Evolutionary conservation across 2,113 vertebrate genomes (phyloP).

Genomic region (Syngnathoides biaculeatus): DNA sequence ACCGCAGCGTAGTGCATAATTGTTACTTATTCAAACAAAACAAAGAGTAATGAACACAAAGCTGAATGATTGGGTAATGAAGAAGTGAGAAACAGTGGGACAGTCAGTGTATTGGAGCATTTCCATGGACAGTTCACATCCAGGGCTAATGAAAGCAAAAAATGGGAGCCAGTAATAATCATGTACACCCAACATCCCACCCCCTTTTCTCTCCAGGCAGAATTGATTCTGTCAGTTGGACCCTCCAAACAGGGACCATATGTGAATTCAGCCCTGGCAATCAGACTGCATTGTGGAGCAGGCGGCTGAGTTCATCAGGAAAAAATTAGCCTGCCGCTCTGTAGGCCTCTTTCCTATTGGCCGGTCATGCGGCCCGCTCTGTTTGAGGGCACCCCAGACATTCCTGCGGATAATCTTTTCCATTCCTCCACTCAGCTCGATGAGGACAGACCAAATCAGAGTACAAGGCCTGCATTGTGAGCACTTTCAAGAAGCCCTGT

Average conservation of each 20-base stretch:
- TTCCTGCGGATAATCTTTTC: constrained; percentile 84
- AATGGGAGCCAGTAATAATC: constrained; percentile 40
- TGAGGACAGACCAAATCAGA: constrained; percentile 71
- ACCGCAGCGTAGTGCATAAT: constrained; percentile 34
- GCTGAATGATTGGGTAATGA: constrained; percentile 37
- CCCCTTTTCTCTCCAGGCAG: constrained; percentile 56
- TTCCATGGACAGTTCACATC: constrained; percentile 27
- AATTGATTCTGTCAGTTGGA: constrained; percentile 71
- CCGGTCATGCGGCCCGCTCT: constrained; percentile 64
- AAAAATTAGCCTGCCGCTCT: constrained; percentile 78
- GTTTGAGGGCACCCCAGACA: constrained; percentile 84
- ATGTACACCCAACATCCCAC: constrained; percentile 25
- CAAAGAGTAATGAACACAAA: constrained; percentile 40
- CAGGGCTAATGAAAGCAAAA: constrained; percentile 50
- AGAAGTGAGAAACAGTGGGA: background rate
- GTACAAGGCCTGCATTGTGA: constrained; percentile 79
- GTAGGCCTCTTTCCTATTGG: constrained; percentile 72
- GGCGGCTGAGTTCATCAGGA: constrained; percentile 81
- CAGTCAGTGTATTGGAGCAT: background rate
- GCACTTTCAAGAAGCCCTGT: constrained; percentile 57
- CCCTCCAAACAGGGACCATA: constrained; percentile 76
- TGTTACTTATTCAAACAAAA: constrained; percentile 29
- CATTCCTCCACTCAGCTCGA: constrained; percentile 75
- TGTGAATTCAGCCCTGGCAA: constrained; percentile 76
- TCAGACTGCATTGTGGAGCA: constrained; percentile 75